Evolutionary conservation across 2,888 invertebrate species (phyloP).

Genomic region (Thecophora atra): DNA sequence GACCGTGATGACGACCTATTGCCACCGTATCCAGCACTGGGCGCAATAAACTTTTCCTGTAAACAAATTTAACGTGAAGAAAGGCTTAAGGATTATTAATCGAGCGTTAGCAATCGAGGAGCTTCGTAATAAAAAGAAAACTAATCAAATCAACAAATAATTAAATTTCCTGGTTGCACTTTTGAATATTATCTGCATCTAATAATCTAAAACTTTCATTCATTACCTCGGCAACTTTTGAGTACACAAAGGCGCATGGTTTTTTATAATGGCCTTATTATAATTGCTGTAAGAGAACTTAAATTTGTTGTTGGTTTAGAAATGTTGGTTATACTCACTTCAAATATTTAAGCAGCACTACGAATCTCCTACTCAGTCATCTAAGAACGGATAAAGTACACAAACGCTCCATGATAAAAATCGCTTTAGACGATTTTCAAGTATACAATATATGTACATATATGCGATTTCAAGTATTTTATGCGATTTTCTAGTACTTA

Average conservation of each 20-base stretch:
- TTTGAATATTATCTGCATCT: not conserved
- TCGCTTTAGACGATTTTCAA: conserved; percentile 33
- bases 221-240: conserved; percentile 34
- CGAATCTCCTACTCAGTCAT: conserved; percentile 48
- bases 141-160: not conserved
- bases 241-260: conserved; percentile 17
- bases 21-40: not conserved
- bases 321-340: conserved; percentile 56
- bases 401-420: conserved; percentile 33
- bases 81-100: conserved; percentile 47
- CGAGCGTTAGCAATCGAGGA: not conserved
- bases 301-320: conserved; percentile 43
- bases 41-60: conserved; percentile 1
- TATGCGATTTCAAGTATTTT: conserved; percentile 21
- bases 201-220: conserved; percentile 11
- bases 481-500: conserved; percentile 34
- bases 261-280: not conserved
- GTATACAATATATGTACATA: conserved; percentile 4
- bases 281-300: conserved; percentile 47
- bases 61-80: conserved; percentile 35
- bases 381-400: conserved; percentile 28
- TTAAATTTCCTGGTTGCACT: not conserved
- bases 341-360: conserved; percentile 45
- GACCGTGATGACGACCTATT: conserved; percentile 26
- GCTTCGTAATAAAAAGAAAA: not conserved